Evolutionary conservation across 2,888 invertebrate genomes (phyloP), one percentile per base, ranked within the genome.

Genomic region (Idaea straminata): DNA sequence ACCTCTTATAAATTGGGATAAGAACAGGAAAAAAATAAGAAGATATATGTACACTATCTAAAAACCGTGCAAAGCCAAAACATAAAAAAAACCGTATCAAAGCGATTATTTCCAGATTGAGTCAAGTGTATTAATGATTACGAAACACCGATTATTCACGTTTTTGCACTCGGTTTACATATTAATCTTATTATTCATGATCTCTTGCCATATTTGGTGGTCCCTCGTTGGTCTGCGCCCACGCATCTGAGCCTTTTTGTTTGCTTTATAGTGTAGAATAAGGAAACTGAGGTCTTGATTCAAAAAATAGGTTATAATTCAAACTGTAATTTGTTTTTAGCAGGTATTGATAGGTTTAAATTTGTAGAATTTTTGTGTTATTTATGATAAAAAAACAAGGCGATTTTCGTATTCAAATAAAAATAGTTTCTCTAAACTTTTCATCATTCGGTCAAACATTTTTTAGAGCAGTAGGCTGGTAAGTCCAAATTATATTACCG

Each of bases 161-260:
- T 64, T 73, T 73, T 73, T 74, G 75, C 69, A 67, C 69, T 70
- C 47, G 47, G 47, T 47, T 47, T 47, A 47, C 72, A 71, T 66
- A 69, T 71, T 65, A 65, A 38, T 57, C 63, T 68, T 71, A 78
- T 80, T 82, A 80, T 80, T 79, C 78, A 76, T 73, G 68, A 67
- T 47, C 10, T 57, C 61, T 10, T 63, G 67, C 85, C 84, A 75
- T 83, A 83, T 84, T 78, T 70, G 82, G 84, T 47, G 13, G 47
- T 13, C 13, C 47, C 47, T 47, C 47, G 47, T 47, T 47, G 47
- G 47, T 47, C 10, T 47, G 47, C 47, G 47, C 47, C 47, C 47
- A 47, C 47, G 47, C 47, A 47, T 0, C 13, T 47, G 10, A 47
- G 47, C 47, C 25, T 47, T 47, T 47, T 47, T 47, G 47, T 47